phyloP scores from a whole-genome alignment of 2,888 invertebrate species.

The Sinhomidia bicolor region DNA sequence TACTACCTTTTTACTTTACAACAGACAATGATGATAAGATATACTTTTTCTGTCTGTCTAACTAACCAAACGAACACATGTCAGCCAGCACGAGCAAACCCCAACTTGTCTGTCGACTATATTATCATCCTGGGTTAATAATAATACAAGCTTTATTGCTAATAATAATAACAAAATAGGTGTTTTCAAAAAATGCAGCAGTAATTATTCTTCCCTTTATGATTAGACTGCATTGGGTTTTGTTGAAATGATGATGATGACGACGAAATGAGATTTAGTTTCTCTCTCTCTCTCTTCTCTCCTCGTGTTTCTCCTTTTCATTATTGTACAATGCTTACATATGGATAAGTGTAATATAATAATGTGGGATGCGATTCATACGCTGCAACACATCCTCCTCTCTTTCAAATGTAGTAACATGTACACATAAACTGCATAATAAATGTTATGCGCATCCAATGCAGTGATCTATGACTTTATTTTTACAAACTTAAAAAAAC shows the following conservation, averaged over 20 bases:
- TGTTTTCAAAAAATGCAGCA: conserved; percentile 56
- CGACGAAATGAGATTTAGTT: conserved; percentile 41
- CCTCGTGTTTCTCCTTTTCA: conserved; percentile 31
- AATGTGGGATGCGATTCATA: conserved; percentile 15
- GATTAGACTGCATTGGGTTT: conserved; percentile 31
- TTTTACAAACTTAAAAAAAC: background rate
- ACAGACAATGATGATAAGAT: conserved; percentile 16
- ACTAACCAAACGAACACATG: conserved; percentile 41
- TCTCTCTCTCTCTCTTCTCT: background rate
- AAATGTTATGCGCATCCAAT: background rate
- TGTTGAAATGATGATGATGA: background rate
- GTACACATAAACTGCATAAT: background rate
- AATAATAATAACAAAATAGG: conserved; percentile 44
- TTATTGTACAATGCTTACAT: conserved; percentile 28
- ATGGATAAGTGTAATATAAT: conserved; percentile 22
- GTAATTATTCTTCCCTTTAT: conserved; percentile 60
- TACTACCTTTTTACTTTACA: background rate
- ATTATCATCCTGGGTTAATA: too few relatives aligned
- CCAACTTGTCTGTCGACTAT: background rate
- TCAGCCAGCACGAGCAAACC: conserved; percentile 38
- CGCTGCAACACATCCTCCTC: background rate
- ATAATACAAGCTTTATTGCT: background rate
- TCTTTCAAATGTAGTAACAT: background rate
- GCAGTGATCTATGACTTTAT: background rate
- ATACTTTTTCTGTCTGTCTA: conserved; percentile 24